phyloP scores from a whole-genome alignment of 2,888 invertebrate genomes.

The Clivina fossor region DNA sequence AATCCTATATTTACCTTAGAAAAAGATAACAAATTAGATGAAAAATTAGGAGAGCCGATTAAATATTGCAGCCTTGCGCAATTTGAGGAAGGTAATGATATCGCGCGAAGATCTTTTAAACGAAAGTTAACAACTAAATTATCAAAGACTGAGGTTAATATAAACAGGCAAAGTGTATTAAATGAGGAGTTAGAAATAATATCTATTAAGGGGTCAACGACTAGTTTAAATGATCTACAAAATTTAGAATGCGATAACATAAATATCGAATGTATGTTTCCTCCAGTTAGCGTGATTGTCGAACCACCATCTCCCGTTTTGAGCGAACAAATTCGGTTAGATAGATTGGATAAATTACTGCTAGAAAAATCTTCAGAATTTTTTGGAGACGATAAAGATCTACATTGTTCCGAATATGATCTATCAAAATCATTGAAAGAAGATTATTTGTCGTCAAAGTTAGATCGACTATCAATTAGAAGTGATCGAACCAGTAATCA shows the following conservation, averaged over 20 bases:
- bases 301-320: conserved; percentile 74
- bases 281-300: conserved; percentile 72
- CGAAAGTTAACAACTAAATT: conserved; percentile 45
- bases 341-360: conserved; percentile 41
- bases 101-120: conserved; percentile 76
- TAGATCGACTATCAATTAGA: conserved; percentile 48
- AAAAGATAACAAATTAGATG: conserved; percentile 55
- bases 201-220: conserved; percentile 42
- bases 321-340: conserved; percentile 56
- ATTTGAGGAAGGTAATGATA: conserved; percentile 82
- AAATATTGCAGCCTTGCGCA: conserved; percentile 79
- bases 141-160: conserved; percentile 53
- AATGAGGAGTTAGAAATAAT: conserved; percentile 47
- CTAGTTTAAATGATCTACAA: conserved; percentile 38
- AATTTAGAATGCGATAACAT: conserved; percentile 3
- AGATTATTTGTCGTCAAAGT: conserved; percentile 45
- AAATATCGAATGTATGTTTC: conserved; percentile 49
- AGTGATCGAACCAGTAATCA: conserved; percentile 49
- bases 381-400: conserved; percentile 48
- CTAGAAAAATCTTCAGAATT: conserved; percentile 46
- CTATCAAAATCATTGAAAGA: conserved; percentile 40
- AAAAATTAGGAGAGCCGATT: conserved; percentile 58
- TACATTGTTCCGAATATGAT: conserved; percentile 48
- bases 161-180: conserved; percentile 48
- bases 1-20: conserved; percentile 69